Conservation (phyloP, 2,888 invertebrate species). For the Troides oblongomaculatus region DNA sequence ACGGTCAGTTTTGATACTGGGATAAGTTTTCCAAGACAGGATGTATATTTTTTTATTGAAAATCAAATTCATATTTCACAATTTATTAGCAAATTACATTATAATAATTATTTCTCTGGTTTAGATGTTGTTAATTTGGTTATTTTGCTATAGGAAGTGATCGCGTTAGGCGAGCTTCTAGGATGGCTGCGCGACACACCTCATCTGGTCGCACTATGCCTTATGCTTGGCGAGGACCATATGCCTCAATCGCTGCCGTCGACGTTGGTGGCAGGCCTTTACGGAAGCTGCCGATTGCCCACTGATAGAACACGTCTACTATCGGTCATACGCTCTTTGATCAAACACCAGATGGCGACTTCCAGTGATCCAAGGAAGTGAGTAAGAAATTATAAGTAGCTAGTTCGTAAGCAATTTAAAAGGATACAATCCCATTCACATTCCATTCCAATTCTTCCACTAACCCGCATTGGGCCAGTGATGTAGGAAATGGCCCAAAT, state of each 20-base stretch:
- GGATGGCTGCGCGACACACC: slow-evolving; percentile 74
- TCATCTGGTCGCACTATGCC: slow-evolving; percentile 67
- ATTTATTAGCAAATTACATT: too few species aligned
- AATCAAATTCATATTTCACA: too few species aligned
- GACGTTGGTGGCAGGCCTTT: slow-evolving; percentile 64
- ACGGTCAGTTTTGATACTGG: too few species aligned
- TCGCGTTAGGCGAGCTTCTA: slow-evolving; percentile 66
- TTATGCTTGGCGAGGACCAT: slow-evolving; percentile 69
- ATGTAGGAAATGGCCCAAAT: too few species aligned
- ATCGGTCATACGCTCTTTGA: slow-evolving; percentile 63
- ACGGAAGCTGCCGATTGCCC: slow-evolving; percentile 63
- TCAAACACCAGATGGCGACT: slow-evolving; percentile 68
- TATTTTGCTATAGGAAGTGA: slow-evolving; percentile 57
- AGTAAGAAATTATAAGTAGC: slow-evolving; percentile 37
- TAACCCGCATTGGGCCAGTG: too few species aligned
- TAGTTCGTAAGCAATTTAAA: too few species aligned
- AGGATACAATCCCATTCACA: too few species aligned
- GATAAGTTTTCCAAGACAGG: too few species aligned
- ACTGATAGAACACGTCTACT: slow-evolving; percentile 60
- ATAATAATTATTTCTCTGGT: too few species aligned
- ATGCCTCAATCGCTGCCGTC: slow-evolving; percentile 62
- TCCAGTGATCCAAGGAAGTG: slow-evolving; percentile 70
- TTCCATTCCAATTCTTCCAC: too few species aligned
- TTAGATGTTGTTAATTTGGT: too few species aligned
- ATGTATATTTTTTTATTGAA: too few species aligned